phyloP scores from a whole-genome alignment of 2,113 vertebrate genomes.

The Isurus oxyrinchus region DNA sequence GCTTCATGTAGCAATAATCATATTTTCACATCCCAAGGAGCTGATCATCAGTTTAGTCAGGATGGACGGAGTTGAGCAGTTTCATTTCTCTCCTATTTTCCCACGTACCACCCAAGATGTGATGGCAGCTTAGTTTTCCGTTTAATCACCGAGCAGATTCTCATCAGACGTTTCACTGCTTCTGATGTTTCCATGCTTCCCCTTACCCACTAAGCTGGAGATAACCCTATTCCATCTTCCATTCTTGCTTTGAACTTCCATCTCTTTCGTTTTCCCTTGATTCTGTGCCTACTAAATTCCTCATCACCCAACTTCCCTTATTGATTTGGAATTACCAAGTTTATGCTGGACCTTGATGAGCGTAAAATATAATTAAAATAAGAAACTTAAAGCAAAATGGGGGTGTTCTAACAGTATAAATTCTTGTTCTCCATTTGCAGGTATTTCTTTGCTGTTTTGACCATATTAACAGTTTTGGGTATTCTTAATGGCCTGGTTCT shows the following conservation, averaged over 20 bases:
- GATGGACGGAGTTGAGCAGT: neutral
- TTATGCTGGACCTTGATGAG: neutral
- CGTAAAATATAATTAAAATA: neutral
- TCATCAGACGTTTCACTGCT: neutral
- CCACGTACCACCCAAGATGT: neutral
- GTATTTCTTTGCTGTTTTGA: conserved; percentile 92
- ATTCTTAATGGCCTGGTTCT: conserved; percentile 88
- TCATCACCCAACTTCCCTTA: neutral
- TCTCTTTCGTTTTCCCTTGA: neutral
- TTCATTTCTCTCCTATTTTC: neutral
- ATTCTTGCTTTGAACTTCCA: neutral
- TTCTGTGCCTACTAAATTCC: neutral
- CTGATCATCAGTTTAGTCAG: neutral
- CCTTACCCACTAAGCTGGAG: neutral
- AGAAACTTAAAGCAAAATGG: neutral
- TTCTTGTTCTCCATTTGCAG: conserved; percentile 49
- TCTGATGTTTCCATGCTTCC: neutral
- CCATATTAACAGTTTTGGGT: conserved; percentile 82
- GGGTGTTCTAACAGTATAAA: neutral
- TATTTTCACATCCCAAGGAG: neutral
- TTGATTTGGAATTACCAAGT: neutral
- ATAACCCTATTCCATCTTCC: neutral
- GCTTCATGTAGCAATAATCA: neutral
- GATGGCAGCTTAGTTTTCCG: neutral
- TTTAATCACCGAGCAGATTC: neutral